Percentiles rank a stretch among this genome's conserved stretches.
phyloP scores from a whole-genome alignment of 2,797 vertebrate genomes.

The Decapterus maruadsi region DNA sequence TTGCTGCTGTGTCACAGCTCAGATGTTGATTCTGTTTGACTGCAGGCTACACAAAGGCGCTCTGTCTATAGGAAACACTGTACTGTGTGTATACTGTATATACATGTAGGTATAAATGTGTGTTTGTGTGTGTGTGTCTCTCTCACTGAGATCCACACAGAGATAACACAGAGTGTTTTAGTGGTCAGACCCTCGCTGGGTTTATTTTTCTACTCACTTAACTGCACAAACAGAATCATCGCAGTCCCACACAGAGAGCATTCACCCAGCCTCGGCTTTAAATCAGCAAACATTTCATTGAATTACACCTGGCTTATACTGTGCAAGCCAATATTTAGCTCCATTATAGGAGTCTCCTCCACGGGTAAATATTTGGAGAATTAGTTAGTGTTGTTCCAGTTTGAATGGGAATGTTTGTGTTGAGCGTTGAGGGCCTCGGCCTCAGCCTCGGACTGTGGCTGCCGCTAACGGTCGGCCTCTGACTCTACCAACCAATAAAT shows the following conservation, averaged over 20 bases:
- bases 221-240: constrained; percentile 43
- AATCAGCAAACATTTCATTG: constrained; percentile 65
- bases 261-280: constrained; percentile 35
- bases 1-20: constrained; percentile 11
- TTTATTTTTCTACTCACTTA: constrained; percentile 51
- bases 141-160: constrained; percentile 33
- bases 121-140: constrained; percentile 27
- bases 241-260: constrained; percentile 43
- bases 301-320: constrained; percentile 48
- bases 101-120: constrained; percentile 25
- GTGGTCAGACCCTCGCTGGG: not conserved
- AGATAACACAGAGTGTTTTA: constrained; percentile 56
- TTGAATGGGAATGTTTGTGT: constrained; percentile 70
- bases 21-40: constrained; percentile 49
- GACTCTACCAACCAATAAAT: constrained; percentile 33
- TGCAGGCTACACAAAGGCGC: constrained; percentile 61
- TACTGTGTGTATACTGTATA: constrained; percentile 53
- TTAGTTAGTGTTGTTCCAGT: constrained; percentile 72
- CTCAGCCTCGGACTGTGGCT: constrained; percentile 45
- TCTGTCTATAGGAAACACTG: constrained; percentile 55
- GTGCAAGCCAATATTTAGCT: constrained; percentile 70
- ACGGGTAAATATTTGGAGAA: constrained; percentile 68
- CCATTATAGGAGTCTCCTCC: constrained; percentile 54
- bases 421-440: constrained; percentile 40
- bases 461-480: constrained; percentile 30